A percentile compares a stretch with the other conserved stretches of the same genome.
Evolutionary conservation across 2,113 vertebrate species (phyloP).

Genomic region (Phoenicopterus ruber): DNA sequence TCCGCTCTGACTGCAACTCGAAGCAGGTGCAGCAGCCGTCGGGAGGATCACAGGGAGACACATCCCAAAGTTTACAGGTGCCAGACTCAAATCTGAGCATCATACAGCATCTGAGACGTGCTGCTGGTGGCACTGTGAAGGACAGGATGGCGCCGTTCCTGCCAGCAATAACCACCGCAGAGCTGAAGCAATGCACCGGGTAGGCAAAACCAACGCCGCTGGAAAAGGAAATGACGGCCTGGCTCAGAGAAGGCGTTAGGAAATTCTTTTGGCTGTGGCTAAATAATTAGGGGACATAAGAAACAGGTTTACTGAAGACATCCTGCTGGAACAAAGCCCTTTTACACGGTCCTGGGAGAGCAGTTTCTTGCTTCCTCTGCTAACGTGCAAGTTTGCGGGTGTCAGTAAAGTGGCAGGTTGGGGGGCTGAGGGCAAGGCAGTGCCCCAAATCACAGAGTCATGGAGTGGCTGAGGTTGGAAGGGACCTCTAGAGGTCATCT

Average conservation of each 20-base stretch:
- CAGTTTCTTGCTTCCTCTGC: background rate
- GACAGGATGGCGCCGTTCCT: background rate
- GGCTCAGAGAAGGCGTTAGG: background rate
- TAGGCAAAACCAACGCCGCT: background rate
- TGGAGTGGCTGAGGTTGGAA: background rate
- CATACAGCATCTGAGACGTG: background rate
- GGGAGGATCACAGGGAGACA: background rate
- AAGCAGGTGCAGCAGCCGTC: too few species aligned
- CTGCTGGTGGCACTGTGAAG: background rate
- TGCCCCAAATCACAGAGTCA: background rate
- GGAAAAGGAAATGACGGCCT: background rate
- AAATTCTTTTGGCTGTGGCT: background rate
- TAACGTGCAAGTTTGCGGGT: background rate
- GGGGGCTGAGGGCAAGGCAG: background rate
- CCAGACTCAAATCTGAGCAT: accelerated
- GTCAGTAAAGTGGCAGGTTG: background rate
- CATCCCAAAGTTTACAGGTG: background rate
- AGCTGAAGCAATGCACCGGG: background rate
- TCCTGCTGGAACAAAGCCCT: background rate
- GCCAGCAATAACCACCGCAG: background rate
- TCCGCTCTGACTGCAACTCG: background rate
- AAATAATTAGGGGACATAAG: background rate
- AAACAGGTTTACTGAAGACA: background rate
- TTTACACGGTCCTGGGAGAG: background rate
- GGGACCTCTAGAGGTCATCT: background rate